Evolutionary conservation across 2,888 invertebrate species (phyloP), one percentile per base, ranked within the genome.

Genomic region (Ochropleura leucogaster): DNA sequence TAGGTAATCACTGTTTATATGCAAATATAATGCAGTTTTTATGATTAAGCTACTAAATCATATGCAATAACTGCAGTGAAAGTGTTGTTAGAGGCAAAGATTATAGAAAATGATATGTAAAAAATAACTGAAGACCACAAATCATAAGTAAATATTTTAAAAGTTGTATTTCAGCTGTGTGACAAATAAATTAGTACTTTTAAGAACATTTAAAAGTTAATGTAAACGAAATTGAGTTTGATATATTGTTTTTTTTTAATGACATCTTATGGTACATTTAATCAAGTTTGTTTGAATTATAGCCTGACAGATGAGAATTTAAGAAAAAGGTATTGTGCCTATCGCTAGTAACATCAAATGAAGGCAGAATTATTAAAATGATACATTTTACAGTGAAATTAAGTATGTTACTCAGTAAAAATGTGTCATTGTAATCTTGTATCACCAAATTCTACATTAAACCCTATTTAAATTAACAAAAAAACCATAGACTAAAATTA

Each of bases 61-160:
- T 59, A 68, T 65, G 59, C 84, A 83, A 30, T 4, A 46, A 65
- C 6, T 47, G 46, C 57, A 80, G 80, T 73, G 80, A 84, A 80
- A 80, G 80, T 72, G 3, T 55, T n/a, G 20, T 9, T 57, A 20
- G 10, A 59, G 20, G 47, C 51, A 55, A 40, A 18, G 30, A 3
- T 40, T 60, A 40, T 40, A 60, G 78, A 83, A 70, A 84, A 59
- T 72, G 40, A 84, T 51, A 0, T n/a, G 64, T 68, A 63, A 55
- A 4, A 42, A n/a, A 47, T 57, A 40, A 47, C 4, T 12, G n/a
- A 18, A 44, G 20, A n/a, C 14, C 9, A 40, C 14, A 40, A 46
- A 5, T 57, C n/a, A 20, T n/a, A 8, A 62, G 59, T 59, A 40
- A 40, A 57, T 20, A 44, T 14, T 1, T 18, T 14, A 69, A 42